Evolutionary conservation across 2,888 invertebrate species (phyloP).

Genomic region (Heteromyza rotundicornis): DNA sequence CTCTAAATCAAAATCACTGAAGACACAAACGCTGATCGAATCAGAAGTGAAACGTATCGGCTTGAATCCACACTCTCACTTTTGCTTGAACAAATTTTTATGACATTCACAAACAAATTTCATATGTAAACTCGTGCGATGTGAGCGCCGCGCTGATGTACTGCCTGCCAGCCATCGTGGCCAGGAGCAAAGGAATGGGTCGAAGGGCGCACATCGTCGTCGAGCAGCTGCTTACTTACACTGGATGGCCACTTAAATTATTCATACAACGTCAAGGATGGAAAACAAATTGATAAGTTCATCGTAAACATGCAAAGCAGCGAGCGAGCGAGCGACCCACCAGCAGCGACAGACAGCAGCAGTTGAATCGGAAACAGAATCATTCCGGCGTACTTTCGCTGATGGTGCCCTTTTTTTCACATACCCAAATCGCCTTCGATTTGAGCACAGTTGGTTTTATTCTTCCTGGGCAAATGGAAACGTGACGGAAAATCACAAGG

Average conservation of each 20-base stretch:
- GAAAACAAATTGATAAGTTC: slow-evolving; percentile 59
- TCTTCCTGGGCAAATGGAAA: too few relatives aligned
- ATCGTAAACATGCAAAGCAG: slow-evolving; percentile 58
- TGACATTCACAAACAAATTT: neutral
- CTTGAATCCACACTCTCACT: slow-evolving; percentile 14
- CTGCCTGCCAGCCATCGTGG: too few relatives aligned
- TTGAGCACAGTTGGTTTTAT: neutral
- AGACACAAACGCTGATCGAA: slow-evolving; percentile 36
- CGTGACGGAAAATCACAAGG: too few relatives aligned
- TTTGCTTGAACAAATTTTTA: slow-evolving; percentile 8
- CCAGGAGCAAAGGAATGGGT: too few relatives aligned
- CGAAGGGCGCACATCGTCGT: slow-evolving; percentile 1
- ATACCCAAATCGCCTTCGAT: neutral
- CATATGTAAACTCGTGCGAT: neutral
- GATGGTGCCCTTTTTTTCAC: neutral
- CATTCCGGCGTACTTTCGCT: neutral
- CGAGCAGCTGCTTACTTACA: slow-evolving; percentile 17
- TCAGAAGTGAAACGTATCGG: slow-evolving; percentile 25
- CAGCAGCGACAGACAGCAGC: neutral
- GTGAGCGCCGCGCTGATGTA: slow-evolving; percentile 13
- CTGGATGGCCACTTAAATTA: slow-evolving; percentile 45
- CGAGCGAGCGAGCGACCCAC: too few relatives aligned
- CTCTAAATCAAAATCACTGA: slow-evolving; percentile 10
- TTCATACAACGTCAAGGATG: slow-evolving; percentile 54
- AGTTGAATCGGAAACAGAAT: neutral